Conservation (phyloP, 2,888 invertebrate genomes). For the Aleiodes alternator region DNA sequence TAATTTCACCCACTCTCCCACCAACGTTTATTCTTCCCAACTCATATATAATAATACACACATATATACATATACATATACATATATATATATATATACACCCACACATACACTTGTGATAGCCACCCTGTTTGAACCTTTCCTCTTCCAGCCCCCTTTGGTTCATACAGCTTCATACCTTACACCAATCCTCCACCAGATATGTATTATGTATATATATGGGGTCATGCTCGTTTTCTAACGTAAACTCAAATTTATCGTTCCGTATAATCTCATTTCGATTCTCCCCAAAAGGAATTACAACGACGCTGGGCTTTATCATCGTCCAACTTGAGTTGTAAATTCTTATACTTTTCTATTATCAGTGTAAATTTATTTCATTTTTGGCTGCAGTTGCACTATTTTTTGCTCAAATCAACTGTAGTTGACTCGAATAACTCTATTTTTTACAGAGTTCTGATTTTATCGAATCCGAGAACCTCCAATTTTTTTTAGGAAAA, state of each 20-base stretch:
- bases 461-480: no score
- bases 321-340: constrained; percentile 22
- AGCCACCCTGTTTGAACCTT: constrained; percentile 6
- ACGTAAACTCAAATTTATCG: constrained; percentile 46
- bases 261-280: constrained; percentile 34
- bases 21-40: constrained; percentile 40
- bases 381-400: not conserved
- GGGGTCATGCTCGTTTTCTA: constrained; percentile 44
- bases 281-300: constrained; percentile 26
- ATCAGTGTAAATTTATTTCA: not conserved
- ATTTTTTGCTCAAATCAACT: no score
- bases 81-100: no score
- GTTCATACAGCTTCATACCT: constrained; percentile 28
- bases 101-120: constrained; percentile 7
- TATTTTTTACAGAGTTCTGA: not conserved
- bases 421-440: no score
- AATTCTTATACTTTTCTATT: constrained; percentile 15
- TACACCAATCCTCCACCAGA: constrained; percentile 21
- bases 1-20: constrained; percentile 37
- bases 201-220: constrained; percentile 29
- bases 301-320: constrained; percentile 18
- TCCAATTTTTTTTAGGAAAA: no score
- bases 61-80: constrained; percentile 20
- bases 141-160: constrained; percentile 1
- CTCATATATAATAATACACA: constrained; percentile 29